phyloP scores from a whole-genome alignment of 1,140 invertebrate genomes.

The Bemisia tabaci region DNA sequence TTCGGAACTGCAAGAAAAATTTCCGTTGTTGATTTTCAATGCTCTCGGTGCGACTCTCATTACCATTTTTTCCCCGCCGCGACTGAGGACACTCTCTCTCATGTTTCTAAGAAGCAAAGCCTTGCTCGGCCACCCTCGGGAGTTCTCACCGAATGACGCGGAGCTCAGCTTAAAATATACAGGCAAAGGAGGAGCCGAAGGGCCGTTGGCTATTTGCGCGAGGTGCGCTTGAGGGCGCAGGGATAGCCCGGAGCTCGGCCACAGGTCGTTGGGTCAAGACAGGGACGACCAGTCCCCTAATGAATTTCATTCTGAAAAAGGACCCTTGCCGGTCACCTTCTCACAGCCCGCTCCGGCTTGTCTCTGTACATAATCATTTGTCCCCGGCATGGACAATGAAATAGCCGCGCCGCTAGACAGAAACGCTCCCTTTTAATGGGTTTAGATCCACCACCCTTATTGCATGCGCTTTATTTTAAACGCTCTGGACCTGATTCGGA shows the following conservation, averaged over 20 bases:
- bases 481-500: neutral
- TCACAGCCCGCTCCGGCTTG: neutral
- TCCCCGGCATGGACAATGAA: neutral
- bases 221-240: neutral
- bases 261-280: neutral
- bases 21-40: too few relatives aligned
- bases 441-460: neutral
- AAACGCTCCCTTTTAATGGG: neutral
- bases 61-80: too few relatives aligned
- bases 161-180: neutral
- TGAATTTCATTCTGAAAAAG: neutral
- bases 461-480: neutral
- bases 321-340: neutral
- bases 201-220: neutral
- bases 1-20: too few relatives aligned
- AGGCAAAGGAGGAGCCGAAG: neutral
- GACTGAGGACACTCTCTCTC: too few relatives aligned
- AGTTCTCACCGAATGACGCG: neutral
- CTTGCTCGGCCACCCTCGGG: too few relatives aligned
- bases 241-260: neutral
- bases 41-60: too few relatives aligned
- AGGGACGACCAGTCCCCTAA: neutral
- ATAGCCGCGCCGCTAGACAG: neutral
- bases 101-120: neutral
- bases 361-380: neutral